These are phyloP conservation scores for Apis florea DNA, from an alignment of 1,140 invertebrate genomes.

Conservation along the genomic window DNA sequence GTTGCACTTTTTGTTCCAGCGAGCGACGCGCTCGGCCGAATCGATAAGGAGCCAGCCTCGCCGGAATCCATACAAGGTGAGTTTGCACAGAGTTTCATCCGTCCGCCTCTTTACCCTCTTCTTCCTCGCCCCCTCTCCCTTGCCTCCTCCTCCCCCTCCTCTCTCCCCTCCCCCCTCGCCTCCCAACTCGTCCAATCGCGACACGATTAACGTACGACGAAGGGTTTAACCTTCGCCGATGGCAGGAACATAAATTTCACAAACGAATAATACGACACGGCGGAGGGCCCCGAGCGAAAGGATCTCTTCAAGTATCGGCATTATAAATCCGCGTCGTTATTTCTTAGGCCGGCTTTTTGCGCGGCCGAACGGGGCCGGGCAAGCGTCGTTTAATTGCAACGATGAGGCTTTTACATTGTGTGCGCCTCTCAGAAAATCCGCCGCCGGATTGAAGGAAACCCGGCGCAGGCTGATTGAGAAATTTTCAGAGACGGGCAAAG, in stretches of 20 bases:
- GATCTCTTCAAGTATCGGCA: conserved; percentile 43
- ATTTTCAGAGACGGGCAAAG: conserved; percentile 44
- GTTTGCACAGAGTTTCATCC: conserved; percentile 60
- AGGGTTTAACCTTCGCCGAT: conserved; percentile 55
- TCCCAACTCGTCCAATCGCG: neutral
- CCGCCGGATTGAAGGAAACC: conserved; percentile 35
- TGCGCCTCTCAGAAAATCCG: conserved; percentile 34
- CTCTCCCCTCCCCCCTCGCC: neutral
- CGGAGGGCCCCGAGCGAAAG: conserved; percentile 34
- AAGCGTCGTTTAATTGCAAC: conserved; percentile 46
- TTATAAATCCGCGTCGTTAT: conserved; percentile 51
- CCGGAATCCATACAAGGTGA: conserved; percentile 79
- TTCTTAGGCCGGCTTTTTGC: conserved; percentile 45
- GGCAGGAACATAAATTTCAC: conserved; percentile 56
- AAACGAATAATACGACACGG: conserved; percentile 48
- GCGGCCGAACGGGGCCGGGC: conserved; percentile 9
- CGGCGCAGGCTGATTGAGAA: conserved; percentile 31
- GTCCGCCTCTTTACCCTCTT: conserved; percentile 11
- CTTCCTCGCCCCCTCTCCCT: neutral
- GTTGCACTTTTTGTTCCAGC: conserved; percentile 76
- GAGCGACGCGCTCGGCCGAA: conserved; percentile 76
- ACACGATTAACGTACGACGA: conserved; percentile 55
- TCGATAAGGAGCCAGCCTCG: conserved; percentile 77
- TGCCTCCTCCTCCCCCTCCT: too few species aligned
- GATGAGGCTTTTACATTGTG: conserved; percentile 31